These are phyloP conservation scores for Cololabis saira DNA, from an alignment of 2,113 vertebrate genomes.

Conservation along the genomic window DNA sequence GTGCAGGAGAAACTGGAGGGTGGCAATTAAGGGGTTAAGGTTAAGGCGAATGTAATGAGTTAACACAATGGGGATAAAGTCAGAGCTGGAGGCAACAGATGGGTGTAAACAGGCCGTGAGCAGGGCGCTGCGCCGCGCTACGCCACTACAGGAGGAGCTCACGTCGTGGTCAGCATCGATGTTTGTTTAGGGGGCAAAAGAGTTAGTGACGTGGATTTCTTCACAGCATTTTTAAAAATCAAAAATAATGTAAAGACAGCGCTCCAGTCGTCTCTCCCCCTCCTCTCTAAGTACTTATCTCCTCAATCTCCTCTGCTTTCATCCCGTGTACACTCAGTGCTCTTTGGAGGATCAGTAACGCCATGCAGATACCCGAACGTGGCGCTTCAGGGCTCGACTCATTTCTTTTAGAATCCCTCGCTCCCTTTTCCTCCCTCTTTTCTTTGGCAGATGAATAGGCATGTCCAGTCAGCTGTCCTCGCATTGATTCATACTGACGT, in stretches of 20 bases:
- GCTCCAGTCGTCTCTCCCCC: background rate
- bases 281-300: conserved; percentile 10
- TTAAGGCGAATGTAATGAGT: conserved; percentile 78
- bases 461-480: conserved; percentile 84
- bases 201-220: background rate
- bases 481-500: conserved; percentile 84
- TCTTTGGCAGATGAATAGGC: conserved; percentile 85
- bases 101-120: conserved; percentile 74
- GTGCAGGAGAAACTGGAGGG: conserved; percentile 68
- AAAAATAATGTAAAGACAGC: background rate
- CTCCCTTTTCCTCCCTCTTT: conserved; percentile 75
- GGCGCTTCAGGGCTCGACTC: conserved; percentile 74
- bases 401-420: conserved; percentile 74
- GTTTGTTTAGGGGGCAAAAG: background rate
- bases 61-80: conserved; percentile 81
- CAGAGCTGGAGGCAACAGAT: conserved; percentile 79
- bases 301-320: conserved; percentile 38
- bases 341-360: conserved; percentile 54
- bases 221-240: background rate
- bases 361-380: conserved; percentile 70
- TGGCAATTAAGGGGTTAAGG: conserved; percentile 79
- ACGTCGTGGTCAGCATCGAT: conserved; percentile 53
- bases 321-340: conserved; percentile 41
- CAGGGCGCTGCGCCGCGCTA: conserved; percentile 56
- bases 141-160: conserved; percentile 61